Percentiles rank a stretch among this genome's conserved stretches.
phyloP scores from a whole-genome alignment of 2,113 vertebrate species.

The Condylura cristata region DNA sequence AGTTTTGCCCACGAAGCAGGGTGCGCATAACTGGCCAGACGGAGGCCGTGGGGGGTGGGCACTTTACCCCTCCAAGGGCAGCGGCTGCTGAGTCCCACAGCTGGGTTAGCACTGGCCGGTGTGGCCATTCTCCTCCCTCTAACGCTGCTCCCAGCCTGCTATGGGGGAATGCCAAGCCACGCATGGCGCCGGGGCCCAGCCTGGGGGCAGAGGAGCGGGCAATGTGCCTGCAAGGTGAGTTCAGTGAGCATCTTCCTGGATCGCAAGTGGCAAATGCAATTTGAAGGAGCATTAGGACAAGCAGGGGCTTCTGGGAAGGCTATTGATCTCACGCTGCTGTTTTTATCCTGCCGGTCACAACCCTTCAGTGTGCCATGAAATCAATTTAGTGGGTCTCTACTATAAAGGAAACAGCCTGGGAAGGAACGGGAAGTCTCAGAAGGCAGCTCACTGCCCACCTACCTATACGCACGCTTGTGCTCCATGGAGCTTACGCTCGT shows the following conservation, averaged over 20 bases:
- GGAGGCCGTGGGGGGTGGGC: fast-evolving
- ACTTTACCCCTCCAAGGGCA: background rate
- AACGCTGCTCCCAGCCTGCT: background rate
- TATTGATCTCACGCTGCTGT: background rate
- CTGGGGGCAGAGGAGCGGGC: background rate
- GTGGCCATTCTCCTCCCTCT: fast-evolving
- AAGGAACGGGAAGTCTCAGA: background rate
- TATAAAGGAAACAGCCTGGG: background rate
- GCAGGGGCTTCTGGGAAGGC: background rate
- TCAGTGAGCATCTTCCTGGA: background rate
- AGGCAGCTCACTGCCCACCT: background rate
- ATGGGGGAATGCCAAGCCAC: fast-evolving
- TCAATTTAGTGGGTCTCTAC: background rate
- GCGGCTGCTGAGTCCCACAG: background rate
- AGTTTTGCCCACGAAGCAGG: background rate
- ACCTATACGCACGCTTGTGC: no score
- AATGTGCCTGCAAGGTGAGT: no score
- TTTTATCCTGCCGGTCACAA: background rate
- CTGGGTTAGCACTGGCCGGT: background rate
- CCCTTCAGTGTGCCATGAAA: background rate
- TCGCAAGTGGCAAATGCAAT: no score
- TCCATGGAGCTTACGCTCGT: background rate
- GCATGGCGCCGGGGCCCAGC: no score
- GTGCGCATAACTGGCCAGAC: background rate
- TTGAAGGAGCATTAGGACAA: background rate